Evolutionary conservation across 2,888 invertebrate genomes (phyloP), one percentile per base, ranked within the genome.

Genomic region (Biston stratarius): DNA sequence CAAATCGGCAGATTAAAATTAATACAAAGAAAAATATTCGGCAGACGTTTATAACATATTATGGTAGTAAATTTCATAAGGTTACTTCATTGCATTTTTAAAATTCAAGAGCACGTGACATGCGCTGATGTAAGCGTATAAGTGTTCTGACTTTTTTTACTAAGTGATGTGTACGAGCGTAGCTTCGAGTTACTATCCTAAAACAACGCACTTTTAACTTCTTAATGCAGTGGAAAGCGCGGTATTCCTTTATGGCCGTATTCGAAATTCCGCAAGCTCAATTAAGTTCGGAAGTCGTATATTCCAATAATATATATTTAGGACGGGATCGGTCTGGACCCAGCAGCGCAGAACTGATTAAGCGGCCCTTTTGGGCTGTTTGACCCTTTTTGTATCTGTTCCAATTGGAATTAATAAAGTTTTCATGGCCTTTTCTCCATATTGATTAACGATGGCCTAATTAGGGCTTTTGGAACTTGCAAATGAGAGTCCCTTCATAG

Each of bases 211-310:
- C 56, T 42, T 47, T 33, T 40, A 75, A 71, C 69, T 75, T 73
- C 73, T 69, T 73, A 73, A 75, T 75, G 73, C 67, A 68, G 69
- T 75, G 70, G 63, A 66, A 70, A 70, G 60, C 70, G 72, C 62
- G 73, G 75, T 71, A 72, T 75, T 74, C 74, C 69, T 71, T 67
- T 71, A 71, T 63, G 64, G 72, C 61, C 64, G 64, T 67, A 60
- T 70, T 68, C 67, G 67, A 73, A 69, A 74, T 75, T 72, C 74
- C 71, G 67, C 66, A 70, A 71, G 72, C 67, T 72, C 69, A 75
- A 75, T 80, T 77, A 78, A 76, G 74, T 80, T 74, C 70, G 66
- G 70, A 73, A 75, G 75, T 74, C 74, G 72, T 76, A 74, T 72
- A 77, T 75, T 75, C 73, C 73, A 74, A 75, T 77, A 76, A 77